Percentiles rank a stretch among this genome's conserved stretches.
These are phyloP conservation scores for Hydrozoanthus gracilis DNA, from an alignment of 92 coral and sea anemone species.

Conservation along the genomic window DNA sequence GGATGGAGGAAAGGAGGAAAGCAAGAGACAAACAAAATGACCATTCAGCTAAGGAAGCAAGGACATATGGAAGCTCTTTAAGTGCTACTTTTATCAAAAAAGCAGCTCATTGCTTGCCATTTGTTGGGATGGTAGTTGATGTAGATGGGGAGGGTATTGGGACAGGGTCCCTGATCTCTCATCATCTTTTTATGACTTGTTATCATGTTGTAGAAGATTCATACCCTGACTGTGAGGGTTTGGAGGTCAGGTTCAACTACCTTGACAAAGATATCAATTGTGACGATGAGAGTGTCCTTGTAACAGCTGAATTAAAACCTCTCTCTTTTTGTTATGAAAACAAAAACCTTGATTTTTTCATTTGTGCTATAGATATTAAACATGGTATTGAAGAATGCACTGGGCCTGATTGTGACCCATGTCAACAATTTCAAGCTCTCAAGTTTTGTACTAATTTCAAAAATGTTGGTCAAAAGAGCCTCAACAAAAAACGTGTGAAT, in stretches of 20 bases:
- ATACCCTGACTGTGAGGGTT: neutral
- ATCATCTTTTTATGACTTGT: neutral
- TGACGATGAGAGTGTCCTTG: neutral
- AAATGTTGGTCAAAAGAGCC: neutral
- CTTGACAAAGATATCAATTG: neutral
- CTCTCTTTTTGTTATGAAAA: neutral
- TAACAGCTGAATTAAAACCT: neutral
- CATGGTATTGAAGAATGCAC: neutral
- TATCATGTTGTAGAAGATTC: neutral
- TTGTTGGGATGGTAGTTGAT: neutral
- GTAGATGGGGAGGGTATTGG: neutral
- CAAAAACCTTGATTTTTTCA: neutral
- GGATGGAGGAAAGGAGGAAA: too few species aligned
- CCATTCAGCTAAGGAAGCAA: too few species aligned
- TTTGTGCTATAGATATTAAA: neutral
- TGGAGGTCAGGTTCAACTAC: neutral
- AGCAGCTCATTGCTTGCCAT: conserved; percentile 7
- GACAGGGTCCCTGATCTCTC: neutral
- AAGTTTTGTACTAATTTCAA: neutral
- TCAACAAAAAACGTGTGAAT: neutral
- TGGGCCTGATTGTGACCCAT: too few species aligned
- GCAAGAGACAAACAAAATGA: too few species aligned
- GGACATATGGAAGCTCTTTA: too few species aligned
- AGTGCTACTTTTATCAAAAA: too few species aligned
- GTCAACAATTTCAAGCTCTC: too few species aligned